Conservation (phyloP, 2,797 vertebrate species). For the Synaphobranchus kaupii region DNA sequence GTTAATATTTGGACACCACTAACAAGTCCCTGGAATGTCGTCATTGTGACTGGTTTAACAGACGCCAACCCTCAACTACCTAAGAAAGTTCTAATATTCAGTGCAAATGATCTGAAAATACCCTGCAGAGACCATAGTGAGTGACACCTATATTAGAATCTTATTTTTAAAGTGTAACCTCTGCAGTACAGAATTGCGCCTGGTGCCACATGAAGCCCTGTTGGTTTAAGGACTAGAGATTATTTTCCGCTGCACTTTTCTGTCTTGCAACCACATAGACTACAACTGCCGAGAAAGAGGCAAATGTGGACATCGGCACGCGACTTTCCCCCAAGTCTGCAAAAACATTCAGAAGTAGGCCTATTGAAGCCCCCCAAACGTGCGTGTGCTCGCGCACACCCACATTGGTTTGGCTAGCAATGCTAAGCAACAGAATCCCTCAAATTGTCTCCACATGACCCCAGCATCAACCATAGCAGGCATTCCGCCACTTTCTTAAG, state of each 20-base stretch:
- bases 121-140: too few species aligned
- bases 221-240: constrained; percentile 19
- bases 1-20: too few species aligned
- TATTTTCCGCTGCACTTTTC: background rate
- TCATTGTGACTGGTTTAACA: background rate
- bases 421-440: constrained; percentile 43
- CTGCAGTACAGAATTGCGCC: constrained; percentile 20
- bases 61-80: too few species aligned
- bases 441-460: constrained; percentile 66
- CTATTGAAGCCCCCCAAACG: constrained; percentile 58
- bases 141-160: background rate
- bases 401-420: background rate
- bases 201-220: constrained; percentile 41
- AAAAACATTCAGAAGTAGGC: constrained; percentile 44
- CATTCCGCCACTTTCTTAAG: constrained; percentile 64
- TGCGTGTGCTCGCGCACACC: constrained; percentile 58
- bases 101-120: too few species aligned
- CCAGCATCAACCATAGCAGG: constrained; percentile 67
- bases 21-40: too few species aligned
- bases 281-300: constrained; percentile 58
- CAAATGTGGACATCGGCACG: constrained; percentile 83
- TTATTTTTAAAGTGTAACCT: background rate
- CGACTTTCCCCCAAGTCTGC: constrained; percentile 73
- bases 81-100: too few species aligned
- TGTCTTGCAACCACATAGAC: constrained; percentile 28